A percentile compares a stretch with the other conserved stretches of the same genome.
These are phyloP conservation scores for Archips crataeganus DNA, from an alignment of 2,888 invertebrate genomes.

Conservation along the genomic window DNA sequence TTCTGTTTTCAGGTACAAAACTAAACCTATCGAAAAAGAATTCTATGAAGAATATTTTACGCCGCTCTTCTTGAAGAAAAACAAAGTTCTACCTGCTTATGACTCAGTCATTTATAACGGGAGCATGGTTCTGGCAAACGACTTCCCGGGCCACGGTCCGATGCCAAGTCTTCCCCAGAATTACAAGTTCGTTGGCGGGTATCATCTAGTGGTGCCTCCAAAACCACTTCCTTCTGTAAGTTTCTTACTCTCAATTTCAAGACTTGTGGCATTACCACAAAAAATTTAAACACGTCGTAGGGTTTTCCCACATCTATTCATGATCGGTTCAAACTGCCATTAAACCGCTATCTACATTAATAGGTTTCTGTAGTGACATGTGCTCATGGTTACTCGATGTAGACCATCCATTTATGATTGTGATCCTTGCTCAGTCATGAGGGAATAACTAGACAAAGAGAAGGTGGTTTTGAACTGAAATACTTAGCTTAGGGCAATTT, in stretches of 20 bases:
- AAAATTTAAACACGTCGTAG: neutral
- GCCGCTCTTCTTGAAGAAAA: neutral
- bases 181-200: slow-evolving; percentile 32
- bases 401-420: no score
- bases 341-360: no score
- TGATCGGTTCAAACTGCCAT: no score
- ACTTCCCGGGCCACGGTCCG: neutral
- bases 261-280: neutral
- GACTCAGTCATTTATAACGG: neutral
- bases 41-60: neutral
- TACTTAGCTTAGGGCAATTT: no score
- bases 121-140: neutral
- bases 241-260: neutral
- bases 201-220: slow-evolving; percentile 59
- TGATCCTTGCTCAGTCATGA: no score
- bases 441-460: no score
- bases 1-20: slow-evolving; percentile 3
- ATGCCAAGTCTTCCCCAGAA: neutral
- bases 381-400: no score
- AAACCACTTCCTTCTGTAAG: slow-evolving; percentile 64
- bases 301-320: no score
- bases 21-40: neutral
- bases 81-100: neutral
- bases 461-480: no score
- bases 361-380: no score